Base-by-base conservation (phyloP, 2,888 invertebrate genomes). In the Meloe dianella region DNA sequence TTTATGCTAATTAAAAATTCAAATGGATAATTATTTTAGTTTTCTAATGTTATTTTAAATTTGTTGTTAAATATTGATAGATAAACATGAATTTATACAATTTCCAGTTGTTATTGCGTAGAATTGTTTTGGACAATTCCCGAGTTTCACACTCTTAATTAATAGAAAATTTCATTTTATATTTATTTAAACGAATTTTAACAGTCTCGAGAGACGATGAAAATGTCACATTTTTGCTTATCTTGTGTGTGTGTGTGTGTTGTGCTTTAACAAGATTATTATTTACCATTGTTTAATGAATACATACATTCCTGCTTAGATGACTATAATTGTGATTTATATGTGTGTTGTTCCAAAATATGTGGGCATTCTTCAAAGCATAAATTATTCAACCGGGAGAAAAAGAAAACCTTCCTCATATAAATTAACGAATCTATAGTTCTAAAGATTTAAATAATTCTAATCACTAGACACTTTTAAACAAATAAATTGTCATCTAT, bases 181-280 rank as follows among this genome's bases (percentile, higher is more conserved):
- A n/a, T 41, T 41, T 41, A 47, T 47, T 47, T 47, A 20, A 20
- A 20, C 10, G 10, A 20, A 22, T 47, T 7, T 2, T 20, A 1
- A 12, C 8, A 3, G 20, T 10, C 0, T 35, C 35, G 1, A 17
- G 9, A 20, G 47, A 47, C 20, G 20, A 10, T 10, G 10, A 47
- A 47, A 47, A 9, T 9, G 17, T n/a, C n/a, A 41, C 41, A 41
- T 41, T 47, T 47, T 47, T 20, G 20, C 47, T 47, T 47, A 47
- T 47, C 47, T 47, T 20, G 0, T 20, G 10, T 47, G 9, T 47
- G 4, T 47, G 47, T 22, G 10, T 47, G 47, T 47, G n/a, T n/a
- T n/a, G n/a, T n/a, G n/a, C n/a, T 47, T 47, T 47, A 47, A 47
- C 47, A 47, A 47, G 47, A 47, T 47, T 47, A 47, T 47, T 47